phyloP scores from a whole-genome alignment of 2,113 vertebrate species.

The Hemiprocne comata region DNA sequence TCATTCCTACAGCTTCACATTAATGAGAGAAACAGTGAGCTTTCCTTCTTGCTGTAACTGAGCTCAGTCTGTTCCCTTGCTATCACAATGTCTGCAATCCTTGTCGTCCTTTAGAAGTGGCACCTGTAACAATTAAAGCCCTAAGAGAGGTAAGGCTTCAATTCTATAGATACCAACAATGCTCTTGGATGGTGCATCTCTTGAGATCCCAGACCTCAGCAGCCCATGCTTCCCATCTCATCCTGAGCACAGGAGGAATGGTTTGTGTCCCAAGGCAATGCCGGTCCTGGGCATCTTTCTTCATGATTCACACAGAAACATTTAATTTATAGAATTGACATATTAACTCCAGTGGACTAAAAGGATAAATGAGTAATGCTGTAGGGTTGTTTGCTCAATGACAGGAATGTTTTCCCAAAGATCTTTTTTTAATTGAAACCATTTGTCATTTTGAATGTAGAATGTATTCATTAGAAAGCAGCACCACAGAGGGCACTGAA shows the following conservation, averaged over 20 bases:
- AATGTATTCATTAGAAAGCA: conserved; percentile 61
- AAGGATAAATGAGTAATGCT: conserved; percentile 51
- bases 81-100: background rate
- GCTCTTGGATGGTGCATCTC: background rate
- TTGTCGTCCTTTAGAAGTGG: background rate
- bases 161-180: background rate
- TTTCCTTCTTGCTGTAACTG: background rate
- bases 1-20: background rate
- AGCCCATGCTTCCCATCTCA: background rate
- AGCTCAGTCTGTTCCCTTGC: background rate
- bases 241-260: rapidly evolving
- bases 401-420: conserved; percentile 10
- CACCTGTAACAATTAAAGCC: background rate
- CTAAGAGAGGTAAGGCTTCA: background rate
- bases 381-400: background rate
- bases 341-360: conserved; percentile 31
- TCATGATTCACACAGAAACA: conserved; percentile 41
- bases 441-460: conserved; percentile 64
- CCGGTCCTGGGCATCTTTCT: background rate
- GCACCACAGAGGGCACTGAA: background rate
- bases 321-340: conserved; percentile 61
- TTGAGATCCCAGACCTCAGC: background rate
- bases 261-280: background rate
- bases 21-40: background rate
- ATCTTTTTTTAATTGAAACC: conserved; percentile 62